Base-by-base conservation (phyloP, 2,888 invertebrate species). In the Bellardia bayeri region DNA sequence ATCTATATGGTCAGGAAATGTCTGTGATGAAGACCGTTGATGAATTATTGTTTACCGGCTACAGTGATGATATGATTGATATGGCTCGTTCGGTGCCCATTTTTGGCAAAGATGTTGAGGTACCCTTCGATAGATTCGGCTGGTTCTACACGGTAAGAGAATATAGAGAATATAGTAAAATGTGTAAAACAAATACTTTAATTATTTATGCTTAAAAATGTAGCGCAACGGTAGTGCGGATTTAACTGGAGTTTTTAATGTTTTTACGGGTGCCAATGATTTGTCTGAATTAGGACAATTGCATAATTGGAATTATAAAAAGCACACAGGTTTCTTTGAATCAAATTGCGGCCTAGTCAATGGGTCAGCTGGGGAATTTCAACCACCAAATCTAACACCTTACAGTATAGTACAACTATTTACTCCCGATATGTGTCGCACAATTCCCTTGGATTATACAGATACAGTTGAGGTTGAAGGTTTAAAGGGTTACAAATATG, bases 331-430 rank as follows among this genome's bases (percentile, higher is more conserved):
- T 86, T 92, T 95, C 92, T 95, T 95, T 69, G 90, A 91, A 0
- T 92, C 94, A 0, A 93, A 95, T 16, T 97, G 96, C 91, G 95
- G 95, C 23, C 90, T 93, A 91, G 94, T 97, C 0, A 94, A 95
- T 81, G 97, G 97, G 6, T 97, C 97, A 9, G 96, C 96, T 0
- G 98, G 98, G 0, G 97, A 98, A 94, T 96, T 97, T 91, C 96
- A 96, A 92, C 96, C 96, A 0, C 96, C 96, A 0, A 94, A 95
- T 89, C 93, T 95, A 88, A 94, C 94, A 0, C 95, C 95, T 82
- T 94, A 95, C 2, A 94, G 94, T 49, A 92, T 93, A 30, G 94
- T 96, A 3, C 92, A 94, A 9, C 94, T 97, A 90, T 97, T 97
- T 92, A 95, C 96, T 16, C 94, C 97, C 0, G 97, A 98, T 91